These are phyloP conservation scores for Gasteruption jaculator DNA, from an alignment of 2,888 invertebrate species.

Conservation along the genomic window DNA sequence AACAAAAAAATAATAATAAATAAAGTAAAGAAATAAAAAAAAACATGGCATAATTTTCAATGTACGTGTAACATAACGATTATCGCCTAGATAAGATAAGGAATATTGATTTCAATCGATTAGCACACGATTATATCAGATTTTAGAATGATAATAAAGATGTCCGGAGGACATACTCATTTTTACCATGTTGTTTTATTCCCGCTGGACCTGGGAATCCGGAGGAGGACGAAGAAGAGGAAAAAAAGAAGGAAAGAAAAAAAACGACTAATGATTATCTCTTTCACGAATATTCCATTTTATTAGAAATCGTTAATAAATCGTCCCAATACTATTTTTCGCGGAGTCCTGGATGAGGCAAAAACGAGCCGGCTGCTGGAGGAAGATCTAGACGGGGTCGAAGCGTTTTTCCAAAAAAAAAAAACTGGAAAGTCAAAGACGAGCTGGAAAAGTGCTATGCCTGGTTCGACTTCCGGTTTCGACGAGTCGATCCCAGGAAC, in stretches of 20 bases:
- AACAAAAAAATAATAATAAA: constrained; percentile 20
- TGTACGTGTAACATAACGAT: constrained; percentile 46
- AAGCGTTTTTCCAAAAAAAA: constrained; percentile 10
- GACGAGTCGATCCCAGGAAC: constrained; percentile 53
- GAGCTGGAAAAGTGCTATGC: constrained; percentile 38
- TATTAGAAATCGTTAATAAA: constrained; percentile 15
- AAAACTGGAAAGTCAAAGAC: constrained; percentile 11
- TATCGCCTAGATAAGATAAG: constrained; percentile 40
- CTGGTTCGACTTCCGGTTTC: constrained; percentile 52
- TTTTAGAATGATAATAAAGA: constrained; percentile 44
- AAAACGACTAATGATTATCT: too few relatives aligned
- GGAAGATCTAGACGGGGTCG: constrained; percentile 8
- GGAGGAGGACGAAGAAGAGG: too few relatives aligned
- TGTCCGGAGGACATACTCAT: constrained; percentile 45
- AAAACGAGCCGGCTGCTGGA: constrained; percentile 3
- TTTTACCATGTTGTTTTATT: constrained; percentile 30
- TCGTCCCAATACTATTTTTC: too few relatives aligned
- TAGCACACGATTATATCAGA: constrained; percentile 46
- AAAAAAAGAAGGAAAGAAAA: too few relatives aligned
- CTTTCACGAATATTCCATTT: too few relatives aligned
- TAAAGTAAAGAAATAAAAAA: constrained; percentile 21
- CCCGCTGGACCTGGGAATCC: too few relatives aligned
- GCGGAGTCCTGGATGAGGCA: not conserved
- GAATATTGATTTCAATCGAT: constrained; percentile 35
- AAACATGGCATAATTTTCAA: constrained; percentile 35